Base-by-base conservation (phyloP, 2,888 invertebrate genomes). In the Cerceris ruficornis region DNA sequence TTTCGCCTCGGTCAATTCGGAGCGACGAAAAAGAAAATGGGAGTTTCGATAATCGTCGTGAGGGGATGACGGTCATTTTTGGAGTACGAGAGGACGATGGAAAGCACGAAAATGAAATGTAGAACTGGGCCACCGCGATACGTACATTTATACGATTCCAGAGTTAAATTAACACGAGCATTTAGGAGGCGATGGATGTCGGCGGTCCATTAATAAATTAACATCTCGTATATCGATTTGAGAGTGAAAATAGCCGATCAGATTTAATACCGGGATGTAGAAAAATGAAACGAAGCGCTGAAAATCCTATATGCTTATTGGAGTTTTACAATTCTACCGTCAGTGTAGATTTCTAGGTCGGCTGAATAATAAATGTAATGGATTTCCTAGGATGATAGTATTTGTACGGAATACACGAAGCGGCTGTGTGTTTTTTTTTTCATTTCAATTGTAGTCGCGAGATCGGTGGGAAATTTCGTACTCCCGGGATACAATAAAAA, bases 141-240 rank as follows among this genome's bases (percentile, higher is more conserved):
- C 17, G 69, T 57, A 17, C 46, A 58, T 59, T 75, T 65, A 69
- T 74, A 64, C 50, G 62, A 62, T 66, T 46, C 61, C 46, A 59
- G 64, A 42, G 15, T 64, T 69, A 69, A 58, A 79, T 69, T 70
- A 69, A 60, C 57, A 74, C 62, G 52, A 67, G 67, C 79, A 71
- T 78, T 72, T 69, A 75, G 84, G 69, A 83, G 41, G 50, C 73
- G 78, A 83, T 81, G 60, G 67, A 42, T 55, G 50, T 52, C 54
- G 46, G 55, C 55, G 50, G 64, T 39, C 54, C 57, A 69, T 82
- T 84, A 83, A 83, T 83, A 82, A 84, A 84, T 84, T 84, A 82
- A 84, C 69, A 72, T 59, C 15, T 50, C 39, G 54, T 57, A 59
- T 61, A 80, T 71, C 69, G 84, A 54, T 62, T 79, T 17, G 55